Conservation (phyloP, 2,888 invertebrate species). For the Luperina testacea region DNA sequence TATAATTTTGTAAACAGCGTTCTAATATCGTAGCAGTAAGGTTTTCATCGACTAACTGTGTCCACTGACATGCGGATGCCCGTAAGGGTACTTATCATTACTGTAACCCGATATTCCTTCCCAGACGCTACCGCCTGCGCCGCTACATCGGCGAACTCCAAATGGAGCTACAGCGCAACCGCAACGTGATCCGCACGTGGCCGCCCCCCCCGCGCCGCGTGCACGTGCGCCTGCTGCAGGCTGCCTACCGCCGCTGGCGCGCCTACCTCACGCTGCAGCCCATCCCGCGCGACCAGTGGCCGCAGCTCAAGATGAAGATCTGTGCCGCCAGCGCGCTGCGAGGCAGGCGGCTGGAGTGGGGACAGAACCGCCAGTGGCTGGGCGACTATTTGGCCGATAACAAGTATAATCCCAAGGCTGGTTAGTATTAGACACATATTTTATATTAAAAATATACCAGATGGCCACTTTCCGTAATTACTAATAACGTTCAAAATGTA, state of each 20-base stretch:
- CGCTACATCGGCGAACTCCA: slow-evolving; percentile 83
- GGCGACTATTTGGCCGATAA: slow-evolving; percentile 85
- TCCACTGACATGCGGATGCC: neutral
- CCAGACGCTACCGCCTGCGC: slow-evolving; percentile 84
- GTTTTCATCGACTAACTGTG: too few relatives aligned
- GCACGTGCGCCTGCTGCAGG: slow-evolving; percentile 87
- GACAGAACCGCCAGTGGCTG: slow-evolving; percentile 79
- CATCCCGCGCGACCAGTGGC: slow-evolving; percentile 93
- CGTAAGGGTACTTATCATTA: neutral
- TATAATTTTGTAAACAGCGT: too few relatives aligned
- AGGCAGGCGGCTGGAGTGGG: slow-evolving; percentile 80
- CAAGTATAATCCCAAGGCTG: slow-evolving; percentile 78
- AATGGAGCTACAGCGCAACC: slow-evolving; percentile 73
- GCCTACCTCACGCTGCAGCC: slow-evolving; percentile 96
- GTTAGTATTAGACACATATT: slow-evolving; percentile 66
- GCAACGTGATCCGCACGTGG: slow-evolving; percentile 94
- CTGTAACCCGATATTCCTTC: too few relatives aligned
- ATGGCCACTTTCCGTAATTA: too few relatives aligned
- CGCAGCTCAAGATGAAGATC: slow-evolving; percentile 92
- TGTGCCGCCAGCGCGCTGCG: slow-evolving; percentile 82
- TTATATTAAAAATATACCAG: neutral
- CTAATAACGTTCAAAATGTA: too few relatives aligned
- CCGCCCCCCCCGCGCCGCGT: slow-evolving; percentile 93
- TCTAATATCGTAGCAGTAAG: too few relatives aligned
- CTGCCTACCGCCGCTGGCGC: slow-evolving; percentile 95